A percentile compares a stretch with the other conserved stretches of the same genome.
phyloP scores from a whole-genome alignment of 2,888 invertebrate genomes.

The Euplexia lucipara region DNA sequence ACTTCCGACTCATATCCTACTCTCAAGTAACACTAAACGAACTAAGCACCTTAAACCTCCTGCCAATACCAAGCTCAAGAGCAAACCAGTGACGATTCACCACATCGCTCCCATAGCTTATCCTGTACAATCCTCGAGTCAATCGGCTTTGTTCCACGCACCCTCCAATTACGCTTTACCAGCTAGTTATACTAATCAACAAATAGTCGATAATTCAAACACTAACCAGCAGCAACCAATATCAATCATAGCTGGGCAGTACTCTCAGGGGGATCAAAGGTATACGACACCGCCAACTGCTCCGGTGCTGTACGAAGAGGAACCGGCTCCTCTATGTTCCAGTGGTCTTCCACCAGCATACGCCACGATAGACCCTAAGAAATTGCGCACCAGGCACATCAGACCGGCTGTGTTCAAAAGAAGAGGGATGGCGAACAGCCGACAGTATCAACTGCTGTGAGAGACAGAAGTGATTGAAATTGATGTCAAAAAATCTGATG shows the following conservation, averaged over 20 bases:
- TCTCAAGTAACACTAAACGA: conserved; percentile 40
- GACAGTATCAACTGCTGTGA: conserved; percentile 56
- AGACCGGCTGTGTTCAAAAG: conserved; percentile 69
- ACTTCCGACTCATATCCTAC: conserved; percentile 33
- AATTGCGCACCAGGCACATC: conserved; percentile 69
- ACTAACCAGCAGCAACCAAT: conserved; percentile 27
- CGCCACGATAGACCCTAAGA: conserved; percentile 75
- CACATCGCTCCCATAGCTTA: conserved; percentile 37
- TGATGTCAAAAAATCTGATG: too few relatives aligned
- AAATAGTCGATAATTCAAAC: neutral
- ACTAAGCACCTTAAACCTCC: conserved; percentile 62
- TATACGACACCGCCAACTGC: conserved; percentile 58
- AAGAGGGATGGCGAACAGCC: conserved; percentile 34
- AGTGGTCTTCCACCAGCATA: conserved; percentile 66
- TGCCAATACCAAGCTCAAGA: conserved; percentile 49
- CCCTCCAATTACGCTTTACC: conserved; percentile 55
- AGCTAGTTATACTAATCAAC: conserved; percentile 20
- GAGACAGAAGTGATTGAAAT: neutral
- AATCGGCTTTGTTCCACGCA: conserved; percentile 47
- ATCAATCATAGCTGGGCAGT: conserved; percentile 18
- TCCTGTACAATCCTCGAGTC: conserved; percentile 48
- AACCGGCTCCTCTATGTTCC: conserved; percentile 42
- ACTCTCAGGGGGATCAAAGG: conserved; percentile 21
- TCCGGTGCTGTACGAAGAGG: conserved; percentile 41
- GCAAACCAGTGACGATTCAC: conserved; percentile 48